Evolutionary conservation across 1,140 invertebrate species (phyloP).

Genomic region (Piezodorus guildinii): DNA sequence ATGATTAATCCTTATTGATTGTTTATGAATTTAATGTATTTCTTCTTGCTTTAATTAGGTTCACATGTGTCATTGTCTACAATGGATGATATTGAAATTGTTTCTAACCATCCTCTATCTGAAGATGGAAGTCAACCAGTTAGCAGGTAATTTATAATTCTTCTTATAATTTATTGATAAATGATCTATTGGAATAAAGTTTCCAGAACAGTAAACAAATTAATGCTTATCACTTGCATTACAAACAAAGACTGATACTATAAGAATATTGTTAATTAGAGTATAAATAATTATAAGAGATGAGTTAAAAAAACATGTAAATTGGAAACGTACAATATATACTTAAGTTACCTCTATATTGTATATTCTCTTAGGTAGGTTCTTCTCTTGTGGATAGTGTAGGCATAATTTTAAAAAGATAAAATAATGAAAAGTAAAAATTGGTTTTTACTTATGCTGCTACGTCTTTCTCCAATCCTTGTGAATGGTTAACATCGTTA

Average conservation of each 20-base stretch:
- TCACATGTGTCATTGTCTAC: constrained; percentile 34
- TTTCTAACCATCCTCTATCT: constrained; percentile 36
- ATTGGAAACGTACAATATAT: background rate
- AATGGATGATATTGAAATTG: constrained; percentile 37
- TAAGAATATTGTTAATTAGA: too few species aligned
- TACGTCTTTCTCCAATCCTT: too few species aligned
- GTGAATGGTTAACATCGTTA: too few species aligned
- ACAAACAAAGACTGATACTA: too few species aligned
- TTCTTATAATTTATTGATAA: background rate
- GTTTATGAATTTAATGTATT: background rate
- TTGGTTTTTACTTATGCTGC: too few species aligned
- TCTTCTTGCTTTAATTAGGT: constrained; percentile 29
- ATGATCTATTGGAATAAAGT: background rate
- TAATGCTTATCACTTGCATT: too few species aligned
- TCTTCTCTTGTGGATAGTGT: background rate
- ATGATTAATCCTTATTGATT: background rate
- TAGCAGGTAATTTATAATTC: constrained; percentile 33
- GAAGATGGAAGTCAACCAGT: constrained; percentile 39
- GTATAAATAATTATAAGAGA: background rate
- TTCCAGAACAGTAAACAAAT: background rate
- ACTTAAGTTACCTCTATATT: too few species aligned
- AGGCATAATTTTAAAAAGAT: background rate
- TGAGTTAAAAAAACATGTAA: background rate
- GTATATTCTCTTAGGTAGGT: background rate
- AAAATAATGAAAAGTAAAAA: background rate